A percentile compares a stretch with the other conserved stretches of the same genome.
Conservation (phyloP, 2,888 invertebrate species). For the Macrophya alboannulata region DNA sequence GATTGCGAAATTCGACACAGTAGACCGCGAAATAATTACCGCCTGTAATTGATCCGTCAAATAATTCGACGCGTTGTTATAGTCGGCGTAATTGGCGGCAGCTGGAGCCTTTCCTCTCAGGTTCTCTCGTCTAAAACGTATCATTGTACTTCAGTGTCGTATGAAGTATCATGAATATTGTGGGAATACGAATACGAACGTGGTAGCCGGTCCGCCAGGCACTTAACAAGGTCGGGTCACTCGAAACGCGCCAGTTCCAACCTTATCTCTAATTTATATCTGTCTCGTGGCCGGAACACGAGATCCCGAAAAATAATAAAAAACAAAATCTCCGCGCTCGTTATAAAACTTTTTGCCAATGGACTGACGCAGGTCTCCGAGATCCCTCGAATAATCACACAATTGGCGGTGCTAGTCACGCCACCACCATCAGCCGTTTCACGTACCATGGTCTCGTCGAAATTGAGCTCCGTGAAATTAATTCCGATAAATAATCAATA, state of each 20-base stretch:
- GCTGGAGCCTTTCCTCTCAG: neutral
- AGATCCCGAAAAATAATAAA: conserved; percentile 21
- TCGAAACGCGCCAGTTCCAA: neutral
- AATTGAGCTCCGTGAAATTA: neutral
- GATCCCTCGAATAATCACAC: conserved; percentile 11
- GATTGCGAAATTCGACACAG: conserved; percentile 27
- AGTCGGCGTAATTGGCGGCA: conserved; percentile 10
- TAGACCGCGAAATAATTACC: conserved; percentile 27
- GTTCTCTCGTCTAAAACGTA: neutral
- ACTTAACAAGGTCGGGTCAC: conserved; percentile 35
- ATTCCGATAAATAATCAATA: neutral
- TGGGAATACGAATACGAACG: neutral
- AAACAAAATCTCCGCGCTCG: neutral
- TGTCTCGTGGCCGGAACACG: conserved; percentile 20
- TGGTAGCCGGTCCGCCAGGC: conserved; percentile 15
- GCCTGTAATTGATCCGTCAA: conserved; percentile 39
- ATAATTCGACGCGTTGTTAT: conserved; percentile 14
- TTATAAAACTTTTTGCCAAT: conserved; percentile 16
- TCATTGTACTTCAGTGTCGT: neutral
- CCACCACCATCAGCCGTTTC: neutral
- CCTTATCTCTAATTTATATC: conserved; percentile 21
- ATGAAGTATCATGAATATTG: neutral
- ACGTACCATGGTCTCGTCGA: neutral
- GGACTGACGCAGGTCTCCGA: conserved; percentile 2
- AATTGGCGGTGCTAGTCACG: conserved; percentile 5